Evolutionary conservation across 2,113 vertebrate genomes (phyloP), one percentile per base, ranked within the genome.

Genomic region (Microtus richardsoni): DNA sequence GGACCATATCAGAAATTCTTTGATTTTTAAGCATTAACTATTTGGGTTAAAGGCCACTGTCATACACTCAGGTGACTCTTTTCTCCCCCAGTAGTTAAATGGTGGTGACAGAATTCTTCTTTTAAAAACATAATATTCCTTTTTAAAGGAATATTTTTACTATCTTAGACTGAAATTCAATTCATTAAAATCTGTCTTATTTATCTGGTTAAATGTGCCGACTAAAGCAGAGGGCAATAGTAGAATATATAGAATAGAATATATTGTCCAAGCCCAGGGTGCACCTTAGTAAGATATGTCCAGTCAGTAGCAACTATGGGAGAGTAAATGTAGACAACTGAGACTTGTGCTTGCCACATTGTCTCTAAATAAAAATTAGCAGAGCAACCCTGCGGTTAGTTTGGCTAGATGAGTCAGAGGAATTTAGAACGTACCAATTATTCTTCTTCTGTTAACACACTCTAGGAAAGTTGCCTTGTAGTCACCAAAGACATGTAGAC

Each of bases 131-230:
- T 74, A 5, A 12, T 58, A 73, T 60, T 26, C 22, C 16, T 33
- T 88, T 92, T 91, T 64, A 41, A 89, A 93, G 33, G 21, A 41
- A 26, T 84, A 89, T 86, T 82, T 95, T 80, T 66, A 93, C 24
- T 66, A n/a, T 82, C 58, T 91, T 95, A 62, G 11, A 92, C 70
- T 93, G 7, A 49, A 86, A 82, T 70, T 95, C 33, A 77, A 44
- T 88, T 92, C 62, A 82, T 95, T 74, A 82, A 85, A 92, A 91
- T 87, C 0, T 89, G n/a, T 85, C 64, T 92, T 78, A n/a, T 39
- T 92, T 94, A 75, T 44, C 71, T 89, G 68, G 54, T 11, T 78
- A 14, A 54, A 68, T 58, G 16, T 58, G 64, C 30, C 94, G 78
- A 75, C 36, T 73, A 93, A 90, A 92, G 39, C 77, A 90, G 70